phyloP scores from a whole-genome alignment of 2,888 invertebrate genomes.

The Clostera curtula region DNA sequence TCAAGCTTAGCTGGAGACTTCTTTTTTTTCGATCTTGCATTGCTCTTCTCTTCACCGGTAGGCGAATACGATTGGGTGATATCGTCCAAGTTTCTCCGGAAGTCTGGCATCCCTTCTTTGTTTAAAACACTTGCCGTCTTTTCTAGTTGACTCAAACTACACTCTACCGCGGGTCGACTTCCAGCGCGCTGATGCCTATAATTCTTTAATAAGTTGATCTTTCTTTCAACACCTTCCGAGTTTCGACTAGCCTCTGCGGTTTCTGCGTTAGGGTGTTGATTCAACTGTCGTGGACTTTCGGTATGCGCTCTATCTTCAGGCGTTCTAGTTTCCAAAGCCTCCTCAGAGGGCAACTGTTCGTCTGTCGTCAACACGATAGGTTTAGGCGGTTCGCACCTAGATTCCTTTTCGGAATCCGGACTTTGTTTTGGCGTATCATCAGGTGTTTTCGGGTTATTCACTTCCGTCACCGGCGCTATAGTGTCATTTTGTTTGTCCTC shows the following conservation, averaged over 20 bases:
- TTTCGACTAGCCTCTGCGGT: conserved; percentile 19
- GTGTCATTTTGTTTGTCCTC: conserved; percentile 31
- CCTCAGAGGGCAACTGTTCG: conserved; percentile 59
- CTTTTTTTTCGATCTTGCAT: conserved; percentile 56
- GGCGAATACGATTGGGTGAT: conserved; percentile 70
- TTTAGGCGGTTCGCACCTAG: conserved; percentile 22
- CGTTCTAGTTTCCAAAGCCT: conserved; percentile 45
- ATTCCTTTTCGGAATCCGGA: conserved; percentile 19
- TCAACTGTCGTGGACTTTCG: no score
- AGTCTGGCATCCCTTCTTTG: conserved; percentile 63
- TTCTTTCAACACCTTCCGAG: conserved; percentile 43
- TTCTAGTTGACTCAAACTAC: conserved; percentile 60
- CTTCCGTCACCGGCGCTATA: conserved; percentile 10
- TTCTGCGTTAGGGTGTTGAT: no score
- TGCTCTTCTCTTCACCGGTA: conserved; percentile 47
- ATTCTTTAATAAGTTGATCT: conserved; percentile 64
- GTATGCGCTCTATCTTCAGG: conserved; percentile 32
- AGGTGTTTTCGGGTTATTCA: conserved; percentile 13
- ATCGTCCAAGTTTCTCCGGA: conserved; percentile 63
- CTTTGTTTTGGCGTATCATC: conserved; percentile 20
- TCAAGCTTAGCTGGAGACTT: conserved; percentile 54
- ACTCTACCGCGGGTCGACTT: conserved; percentile 49
- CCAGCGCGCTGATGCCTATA: conserved; percentile 63
- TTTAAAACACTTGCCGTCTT: conserved; percentile 58
- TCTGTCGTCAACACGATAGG: conserved; percentile 58